Conservation (phyloP, 2,113 vertebrate genomes). For the Notarius lentiginosus region DNA sequence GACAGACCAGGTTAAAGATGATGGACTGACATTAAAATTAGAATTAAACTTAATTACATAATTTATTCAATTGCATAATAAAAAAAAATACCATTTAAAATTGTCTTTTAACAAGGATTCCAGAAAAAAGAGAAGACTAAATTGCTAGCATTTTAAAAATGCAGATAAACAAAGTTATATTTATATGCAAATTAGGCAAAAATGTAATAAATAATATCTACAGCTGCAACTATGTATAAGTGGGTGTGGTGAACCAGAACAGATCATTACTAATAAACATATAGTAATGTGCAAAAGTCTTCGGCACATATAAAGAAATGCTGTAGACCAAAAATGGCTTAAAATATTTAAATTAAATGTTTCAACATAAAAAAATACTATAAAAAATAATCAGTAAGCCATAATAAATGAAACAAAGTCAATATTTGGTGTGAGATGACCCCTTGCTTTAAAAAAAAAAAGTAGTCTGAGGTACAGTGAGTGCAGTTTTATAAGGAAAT, state of each 20-base stretch:
- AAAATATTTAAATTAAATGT: too few relatives aligned
- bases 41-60: background rate
- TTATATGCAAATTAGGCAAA: background rate
- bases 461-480: too few relatives aligned
- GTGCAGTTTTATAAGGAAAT: too few relatives aligned
- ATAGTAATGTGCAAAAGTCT: too few relatives aligned
- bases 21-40: background rate
- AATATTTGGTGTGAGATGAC: too few relatives aligned
- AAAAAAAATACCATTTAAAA: background rate
- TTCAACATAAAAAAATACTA: too few relatives aligned
- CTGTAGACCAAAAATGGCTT: too few relatives aligned
- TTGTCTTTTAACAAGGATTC: background rate
- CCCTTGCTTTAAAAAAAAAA: too few relatives aligned
- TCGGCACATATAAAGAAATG: too few relatives aligned
- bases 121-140: background rate
- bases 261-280: background rate
- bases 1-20: background rate
- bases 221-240: background rate
- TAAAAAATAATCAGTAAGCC: too few relatives aligned
- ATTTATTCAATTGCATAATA: background rate
- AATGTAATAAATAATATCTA: background rate
- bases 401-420: too few relatives aligned
- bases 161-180: background rate
- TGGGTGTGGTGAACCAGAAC: background rate
- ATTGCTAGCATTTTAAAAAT: background rate